Evolutionary conservation across 2,113 vertebrate genomes (phyloP).

Genomic region (Numida meleagris): DNA sequence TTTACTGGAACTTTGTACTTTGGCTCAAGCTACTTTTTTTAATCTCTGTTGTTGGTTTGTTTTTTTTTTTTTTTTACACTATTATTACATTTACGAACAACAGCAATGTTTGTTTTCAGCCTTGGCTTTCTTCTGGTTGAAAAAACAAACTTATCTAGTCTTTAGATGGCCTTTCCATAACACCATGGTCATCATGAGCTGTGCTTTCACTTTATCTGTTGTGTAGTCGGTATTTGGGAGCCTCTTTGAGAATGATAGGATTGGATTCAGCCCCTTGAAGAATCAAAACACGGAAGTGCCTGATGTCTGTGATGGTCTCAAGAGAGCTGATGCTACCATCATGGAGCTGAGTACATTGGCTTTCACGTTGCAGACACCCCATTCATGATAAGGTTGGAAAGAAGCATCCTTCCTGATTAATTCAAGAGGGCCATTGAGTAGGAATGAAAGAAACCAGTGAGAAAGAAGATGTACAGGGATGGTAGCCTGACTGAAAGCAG

Average conservation of each 20-base stretch:
- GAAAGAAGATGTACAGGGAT: neutral
- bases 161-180: neutral
- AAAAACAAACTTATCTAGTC: neutral
- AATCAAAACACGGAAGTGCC: neutral
- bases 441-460: neutral
- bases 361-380: neutral
- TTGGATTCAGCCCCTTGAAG: neutral
- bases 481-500: neutral
- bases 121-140: neutral
- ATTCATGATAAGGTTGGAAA: neutral
- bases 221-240: neutral
- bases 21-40: neutral
- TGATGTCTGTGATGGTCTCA: neutral
- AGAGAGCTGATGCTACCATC: neutral
- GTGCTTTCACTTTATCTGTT: rapidly evolving
- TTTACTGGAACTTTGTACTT: neutral
- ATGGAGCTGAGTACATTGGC: no score
- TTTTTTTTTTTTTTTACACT: neutral
- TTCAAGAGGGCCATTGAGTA: neutral
- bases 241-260: neutral
- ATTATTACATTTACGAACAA: neutral
- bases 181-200: rapidly evolving
- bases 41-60: no score
- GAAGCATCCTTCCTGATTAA: neutral
- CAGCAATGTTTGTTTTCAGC: neutral